Base-by-base conservation (phyloP, 2,797 vertebrate genomes). In the Buphagus erythrorhynchus region DNA sequence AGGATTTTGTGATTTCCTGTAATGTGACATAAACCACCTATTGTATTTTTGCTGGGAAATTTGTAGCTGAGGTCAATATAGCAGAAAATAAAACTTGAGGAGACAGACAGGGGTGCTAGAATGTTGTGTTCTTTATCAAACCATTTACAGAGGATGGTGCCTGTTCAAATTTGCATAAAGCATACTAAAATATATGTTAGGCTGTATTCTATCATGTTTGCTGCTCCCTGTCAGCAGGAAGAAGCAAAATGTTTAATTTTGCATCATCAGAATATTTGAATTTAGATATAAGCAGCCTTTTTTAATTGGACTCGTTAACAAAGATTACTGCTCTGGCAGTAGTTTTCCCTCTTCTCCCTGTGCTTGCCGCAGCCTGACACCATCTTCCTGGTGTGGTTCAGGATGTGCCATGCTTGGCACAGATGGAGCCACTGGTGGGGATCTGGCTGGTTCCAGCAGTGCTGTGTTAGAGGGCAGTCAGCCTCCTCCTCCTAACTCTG, bases 351-450 rank as follows among this genome's bases (percentile, higher is more conserved):
- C 29, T 61, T 73, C 62, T 92, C 13, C 11, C 22, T 81, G 26
- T 13, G 25, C 18, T 52, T 1, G 6, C 19, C 38, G 40, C 2
- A 16, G 68, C 38, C n/a, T 0, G 2, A 28, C 0, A 0, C 12
- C 0, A 0, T 65, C 16, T 65, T 54, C 21, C 43, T 2, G 0
- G 19, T 1, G 0, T 0, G 1, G 28, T 45, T 80, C 29, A 71
- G 49, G 33, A 42, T 77, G 8, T 82, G 62, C 31, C 0, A 0
- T 42, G 40, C 61, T 59, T 0, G 0, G 45, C 31, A 35, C 22
- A 51, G 33, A 10, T 26, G 13, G 17, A 19, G 28, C 11, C 0
- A 3, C 7, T 26, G 33, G 20, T 62, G 48, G 19, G 18, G 11
- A 40, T 49, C 36, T 61, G 29, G 1, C 42, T 2, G 8, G 13